Evolutionary conservation across 1,140 invertebrate species (phyloP).

Genomic region (Pogonomyrmex californicus): DNA sequence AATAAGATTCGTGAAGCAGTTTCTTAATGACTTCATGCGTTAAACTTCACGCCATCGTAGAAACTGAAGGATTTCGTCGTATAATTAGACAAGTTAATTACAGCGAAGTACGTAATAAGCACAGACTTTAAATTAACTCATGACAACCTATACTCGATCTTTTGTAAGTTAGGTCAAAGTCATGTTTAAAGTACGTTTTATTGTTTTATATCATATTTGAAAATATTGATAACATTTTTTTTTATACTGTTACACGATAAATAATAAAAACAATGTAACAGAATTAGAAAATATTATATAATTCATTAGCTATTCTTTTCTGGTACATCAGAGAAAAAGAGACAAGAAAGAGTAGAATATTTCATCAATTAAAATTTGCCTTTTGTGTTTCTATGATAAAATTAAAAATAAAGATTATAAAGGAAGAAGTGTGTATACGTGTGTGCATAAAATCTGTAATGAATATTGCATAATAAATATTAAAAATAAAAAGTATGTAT

Average conservation of each 20-base stretch:
- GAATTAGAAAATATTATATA: neutral
- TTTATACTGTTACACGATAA: neutral
- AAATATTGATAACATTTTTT: conserved; percentile 23
- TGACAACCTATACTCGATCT: conserved; percentile 38
- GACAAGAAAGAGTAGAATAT: neutral
- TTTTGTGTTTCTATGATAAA: neutral
- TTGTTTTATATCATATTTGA: neutral
- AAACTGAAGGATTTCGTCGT: conserved; percentile 60
- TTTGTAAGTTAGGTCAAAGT: conserved; percentile 12
- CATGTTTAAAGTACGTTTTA: conserved; percentile 21
- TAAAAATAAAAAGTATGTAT: neutral
- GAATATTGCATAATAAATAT: neutral
- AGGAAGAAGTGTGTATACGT: neutral
- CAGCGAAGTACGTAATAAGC: conserved; percentile 54
- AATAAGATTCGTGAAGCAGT: conserved; percentile 53
- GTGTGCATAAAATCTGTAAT: neutral
- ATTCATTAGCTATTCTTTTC: neutral
- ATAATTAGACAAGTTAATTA: conserved; percentile 69
- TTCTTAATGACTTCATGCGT: conserved; percentile 34
- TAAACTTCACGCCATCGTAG: conserved; percentile 43
- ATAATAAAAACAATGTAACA: neutral
- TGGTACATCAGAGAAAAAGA: neutral
- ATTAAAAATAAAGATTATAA: neutral
- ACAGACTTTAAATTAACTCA: conserved; percentile 65
- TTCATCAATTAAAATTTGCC: neutral